These are phyloP conservation scores for human (Homo sapiens) DNA, from an alignment of 2,113 vertebrate species.

Conservation along the genomic window DNA sequence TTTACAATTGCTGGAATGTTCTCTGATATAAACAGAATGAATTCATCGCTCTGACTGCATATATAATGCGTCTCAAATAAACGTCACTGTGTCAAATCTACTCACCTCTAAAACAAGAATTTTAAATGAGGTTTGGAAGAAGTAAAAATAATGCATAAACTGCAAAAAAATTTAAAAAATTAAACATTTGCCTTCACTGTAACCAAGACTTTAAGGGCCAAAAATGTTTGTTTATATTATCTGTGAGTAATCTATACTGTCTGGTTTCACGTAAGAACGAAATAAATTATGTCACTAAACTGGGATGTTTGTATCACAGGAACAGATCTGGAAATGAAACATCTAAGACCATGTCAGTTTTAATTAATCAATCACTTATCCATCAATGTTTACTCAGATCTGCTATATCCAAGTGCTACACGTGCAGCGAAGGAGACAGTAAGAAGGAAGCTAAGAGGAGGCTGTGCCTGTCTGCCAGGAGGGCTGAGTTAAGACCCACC, in stretches of 20 bases:
- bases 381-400: background rate
- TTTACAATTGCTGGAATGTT: slow-evolving; percentile 87
- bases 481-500: background rate
- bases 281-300: slow-evolving; percentile 24
- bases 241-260: background rate
- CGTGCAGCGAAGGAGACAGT: background rate
- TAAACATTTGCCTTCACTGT: slow-evolving; percentile 10
- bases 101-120: slow-evolving; percentile 76
- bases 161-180: slow-evolving; percentile 3
- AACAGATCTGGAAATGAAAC: slow-evolving; percentile 21
- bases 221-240: slow-evolving; percentile 55
- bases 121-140: slow-evolving; percentile 73
- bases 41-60: slow-evolving; percentile 78
- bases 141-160: slow-evolving; percentile 63
- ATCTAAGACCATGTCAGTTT: background rate
- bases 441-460: background rate
- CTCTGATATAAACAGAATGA: slow-evolving; percentile 82
- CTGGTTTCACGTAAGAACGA: background rate
- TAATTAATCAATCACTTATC: background rate
- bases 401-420: background rate
- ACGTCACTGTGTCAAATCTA: slow-evolving; percentile 78
- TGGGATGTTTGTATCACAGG: background rate
- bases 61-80: slow-evolving; percentile 79
- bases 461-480: background rate
- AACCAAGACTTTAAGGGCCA: slow-evolving; percentile 48